Base-by-base conservation (phyloP, 1,140 invertebrate genomes). In the Elysia chlorotica region DNA sequence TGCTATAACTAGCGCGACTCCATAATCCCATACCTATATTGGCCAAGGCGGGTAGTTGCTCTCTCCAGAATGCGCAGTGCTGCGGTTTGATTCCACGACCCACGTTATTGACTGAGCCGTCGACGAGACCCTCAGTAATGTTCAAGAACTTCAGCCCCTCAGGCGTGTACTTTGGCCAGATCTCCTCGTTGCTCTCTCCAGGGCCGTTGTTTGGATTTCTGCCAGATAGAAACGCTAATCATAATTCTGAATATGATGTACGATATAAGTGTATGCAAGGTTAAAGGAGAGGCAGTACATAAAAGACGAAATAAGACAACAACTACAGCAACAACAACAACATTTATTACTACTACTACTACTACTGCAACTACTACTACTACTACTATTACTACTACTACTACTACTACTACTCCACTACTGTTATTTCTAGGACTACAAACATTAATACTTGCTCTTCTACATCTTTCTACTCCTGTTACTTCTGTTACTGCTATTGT, bases 11-110 rank as follows among this genome's bases (percentile, higher is more conserved):
- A n/a, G n/a, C n/a, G n/a, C n/a, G n/a, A n/a, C n/a, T n/a, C n/a
- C n/a, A n/a, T n/a, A n/a, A n/a, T n/a, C n/a, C n/a, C n/a, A 33
- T 67, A 67, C 65, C 21, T 6, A 31, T 91, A 78, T 92, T 89
- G 75, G 95, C 91, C 35, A 98, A 89, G 85, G 95, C 93, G 70
- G 96, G 96, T 84, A 98, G 89, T 86, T 97, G 96, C 83, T 95
- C 93, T 85, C 96, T 95, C 96, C 96, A 98, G 88, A 98, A 98
- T 65, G 95, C 94, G 89, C 96, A 98, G 86, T 97, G 92, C 86
- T 94, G 95, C 73, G 95, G 91, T 74, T 95, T 90, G 4, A 94
- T 92, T 28, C 95, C 96, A 71, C 56, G 65, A 67, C 65, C 65
- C 65, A 95, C 95, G 25, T 94, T 92, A n/a, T 75, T 54, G 19